These are phyloP conservation scores for Alligator mississippiensis DNA, from an alignment of 2,113 vertebrate species.

Conservation along the genomic window DNA sequence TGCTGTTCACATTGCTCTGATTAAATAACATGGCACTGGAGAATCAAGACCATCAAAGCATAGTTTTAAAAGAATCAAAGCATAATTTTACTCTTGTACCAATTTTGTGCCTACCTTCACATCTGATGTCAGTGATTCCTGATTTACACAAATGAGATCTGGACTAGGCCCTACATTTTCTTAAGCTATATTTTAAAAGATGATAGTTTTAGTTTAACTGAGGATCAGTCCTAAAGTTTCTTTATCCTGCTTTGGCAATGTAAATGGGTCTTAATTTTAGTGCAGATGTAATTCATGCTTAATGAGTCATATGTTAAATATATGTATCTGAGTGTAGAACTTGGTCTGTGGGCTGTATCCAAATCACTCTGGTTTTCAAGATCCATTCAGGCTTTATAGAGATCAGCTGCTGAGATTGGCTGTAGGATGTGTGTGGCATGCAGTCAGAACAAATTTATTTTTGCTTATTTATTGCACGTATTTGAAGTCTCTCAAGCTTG, in stretches of 20 bases:
- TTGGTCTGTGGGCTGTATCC: not conserved
- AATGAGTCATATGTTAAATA: not conserved
- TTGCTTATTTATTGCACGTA: not conserved
- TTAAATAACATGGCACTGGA: not conserved
- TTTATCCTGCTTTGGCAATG: slow-evolving; percentile 2
- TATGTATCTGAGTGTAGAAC: not conserved
- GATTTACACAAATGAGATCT: slow-evolving; percentile 35
- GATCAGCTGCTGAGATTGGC: not conserved
- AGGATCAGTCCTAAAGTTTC: not conserved
- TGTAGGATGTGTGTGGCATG: not conserved
- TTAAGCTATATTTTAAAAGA: slow-evolving; percentile 40
- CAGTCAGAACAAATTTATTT: not conserved
- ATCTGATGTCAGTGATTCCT: slow-evolving; percentile 13
- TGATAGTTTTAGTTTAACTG: slow-evolving; percentile 34
- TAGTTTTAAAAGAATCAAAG: no score
- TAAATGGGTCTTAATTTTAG: slow-evolving; percentile 31
- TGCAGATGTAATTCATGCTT: slow-evolving; percentile 8
- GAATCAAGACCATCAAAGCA: not conserved
- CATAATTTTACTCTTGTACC: not conserved
- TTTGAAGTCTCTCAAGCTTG: not conserved
- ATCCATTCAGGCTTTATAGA: not conserved
- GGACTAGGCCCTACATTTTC: slow-evolving; percentile 23
- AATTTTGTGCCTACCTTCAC: not conserved
- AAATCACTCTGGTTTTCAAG: not conserved
- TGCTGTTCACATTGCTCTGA: not conserved